Conservation (phyloP, 1,140 invertebrate genomes). For the Heliconius hewitsoni region DNA sequence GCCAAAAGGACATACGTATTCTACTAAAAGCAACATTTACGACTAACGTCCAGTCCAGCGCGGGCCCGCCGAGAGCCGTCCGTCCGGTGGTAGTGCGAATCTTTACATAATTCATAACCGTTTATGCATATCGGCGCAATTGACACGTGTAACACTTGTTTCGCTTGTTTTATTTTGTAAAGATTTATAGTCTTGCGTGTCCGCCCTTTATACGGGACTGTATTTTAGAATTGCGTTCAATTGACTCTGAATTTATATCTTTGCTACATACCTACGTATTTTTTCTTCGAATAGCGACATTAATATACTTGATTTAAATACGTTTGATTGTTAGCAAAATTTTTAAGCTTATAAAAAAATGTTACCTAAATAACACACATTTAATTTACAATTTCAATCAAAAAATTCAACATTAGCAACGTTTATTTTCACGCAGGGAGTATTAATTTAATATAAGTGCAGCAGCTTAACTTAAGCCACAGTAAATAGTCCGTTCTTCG, state of each 20-base stretch:
- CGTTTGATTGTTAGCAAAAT: not conserved
- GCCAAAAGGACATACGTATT: not conserved
- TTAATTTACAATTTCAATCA: not conserved
- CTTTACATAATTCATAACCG: conserved; percentile 78
- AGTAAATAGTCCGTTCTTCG: conserved; percentile 56
- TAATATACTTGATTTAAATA: not conserved
- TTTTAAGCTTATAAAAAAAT: not conserved
- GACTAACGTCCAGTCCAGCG: conserved; percentile 45
- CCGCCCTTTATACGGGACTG: conserved; percentile 8
- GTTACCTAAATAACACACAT: no score
- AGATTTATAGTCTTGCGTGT: conserved; percentile 42
- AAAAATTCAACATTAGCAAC: not conserved
- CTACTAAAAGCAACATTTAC: not conserved
- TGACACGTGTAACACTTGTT: conserved; percentile 72
- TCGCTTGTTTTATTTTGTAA: conserved; percentile 45
- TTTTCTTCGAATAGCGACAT: not conserved
- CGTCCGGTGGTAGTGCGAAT: conserved; percentile 42
- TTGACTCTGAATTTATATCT: conserved; percentile 13
- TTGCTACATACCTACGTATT: not conserved
- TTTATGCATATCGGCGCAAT: conserved; percentile 71
- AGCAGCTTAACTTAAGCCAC: conserved; percentile 61
- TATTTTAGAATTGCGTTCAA: conserved; percentile 16
- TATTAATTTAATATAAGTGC: conserved; percentile 45
- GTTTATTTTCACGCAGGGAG: conserved; percentile 16
- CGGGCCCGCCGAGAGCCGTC: conserved; percentile 35